Conservation (phyloP, 1,140 invertebrate genomes). For the Drosophila arawakana region DNA sequence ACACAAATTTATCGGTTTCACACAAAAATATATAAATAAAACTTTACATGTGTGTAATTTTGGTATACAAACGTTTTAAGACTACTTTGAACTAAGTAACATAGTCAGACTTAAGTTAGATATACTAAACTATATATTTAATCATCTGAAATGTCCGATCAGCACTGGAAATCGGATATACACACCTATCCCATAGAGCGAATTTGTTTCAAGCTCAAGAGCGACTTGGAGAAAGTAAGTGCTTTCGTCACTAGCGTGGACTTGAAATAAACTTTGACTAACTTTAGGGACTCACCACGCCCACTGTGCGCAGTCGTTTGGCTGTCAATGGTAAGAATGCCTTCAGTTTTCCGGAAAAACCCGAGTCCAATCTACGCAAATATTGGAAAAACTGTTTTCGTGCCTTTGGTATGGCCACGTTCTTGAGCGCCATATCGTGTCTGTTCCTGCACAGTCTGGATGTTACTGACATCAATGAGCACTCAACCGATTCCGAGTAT, state of each 20-base stretch:
- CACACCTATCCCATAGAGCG: neutral
- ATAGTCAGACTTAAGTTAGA: neutral
- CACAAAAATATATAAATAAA: conserved; percentile 7
- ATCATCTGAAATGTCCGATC: neutral
- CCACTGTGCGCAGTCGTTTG: conserved; percentile 22
- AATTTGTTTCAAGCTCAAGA: neutral
- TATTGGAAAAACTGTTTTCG: conserved; percentile 31
- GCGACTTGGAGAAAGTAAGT: conserved; percentile 14
- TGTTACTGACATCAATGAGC: accelerated
- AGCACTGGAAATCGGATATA: neutral
- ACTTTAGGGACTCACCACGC: conserved; percentile 36
- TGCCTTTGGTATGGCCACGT: conserved; percentile 9
- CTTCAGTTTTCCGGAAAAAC: conserved; percentile 9
- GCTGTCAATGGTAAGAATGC: conserved; percentile 37
- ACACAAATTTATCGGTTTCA: conserved; percentile 44
- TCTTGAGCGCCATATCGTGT: conserved; percentile 18
- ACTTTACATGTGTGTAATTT: neutral
- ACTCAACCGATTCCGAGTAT: neutral
- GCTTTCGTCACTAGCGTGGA: too few species aligned
- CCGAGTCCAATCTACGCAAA: neutral
- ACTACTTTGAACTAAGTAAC: too few species aligned
- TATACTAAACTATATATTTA: too few species aligned
- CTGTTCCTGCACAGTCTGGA: conserved; percentile 8
- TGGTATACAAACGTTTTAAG: too few species aligned
- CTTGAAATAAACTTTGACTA: neutral